Conservation (phyloP, 2,888 invertebrate species). For the Tridacna crocea region DNA sequence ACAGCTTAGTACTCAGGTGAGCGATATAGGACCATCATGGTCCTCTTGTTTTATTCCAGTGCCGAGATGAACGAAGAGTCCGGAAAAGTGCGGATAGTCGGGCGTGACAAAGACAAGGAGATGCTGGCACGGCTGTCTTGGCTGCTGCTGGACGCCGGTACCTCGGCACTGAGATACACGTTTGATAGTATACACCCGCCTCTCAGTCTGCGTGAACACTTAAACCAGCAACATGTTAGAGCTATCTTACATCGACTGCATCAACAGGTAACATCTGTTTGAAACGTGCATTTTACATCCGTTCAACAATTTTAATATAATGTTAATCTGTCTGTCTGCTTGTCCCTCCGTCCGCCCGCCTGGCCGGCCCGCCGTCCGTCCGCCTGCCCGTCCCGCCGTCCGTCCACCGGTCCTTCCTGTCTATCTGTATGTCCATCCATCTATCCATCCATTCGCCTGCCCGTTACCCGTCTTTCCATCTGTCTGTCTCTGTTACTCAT, state of each 20-base stretch:
- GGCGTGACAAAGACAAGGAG: conserved; percentile 69
- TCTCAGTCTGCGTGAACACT: conserved; percentile 70
- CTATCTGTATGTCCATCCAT: too few species aligned
- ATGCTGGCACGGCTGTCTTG: conserved; percentile 74
- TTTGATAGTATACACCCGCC: conserved; percentile 79
- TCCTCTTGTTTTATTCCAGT: conserved; percentile 44
- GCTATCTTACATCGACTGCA: conserved; percentile 65
- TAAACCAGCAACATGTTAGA: conserved; percentile 72
- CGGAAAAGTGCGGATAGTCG: conserved; percentile 58
- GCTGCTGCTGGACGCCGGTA: conserved; percentile 76
- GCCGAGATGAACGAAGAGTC: conserved; percentile 69
- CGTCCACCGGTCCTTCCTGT: too few species aligned
- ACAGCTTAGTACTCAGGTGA: too few species aligned
- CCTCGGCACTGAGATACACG: conserved; percentile 66
- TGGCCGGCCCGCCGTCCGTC: too few species aligned
- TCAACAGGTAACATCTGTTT: conserved; percentile 54
- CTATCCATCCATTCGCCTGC: too few species aligned
- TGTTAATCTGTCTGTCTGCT: too few species aligned
- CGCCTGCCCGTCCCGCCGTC: too few species aligned
- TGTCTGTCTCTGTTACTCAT: too few species aligned
- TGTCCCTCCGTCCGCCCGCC: too few species aligned
- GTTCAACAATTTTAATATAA: background rate
- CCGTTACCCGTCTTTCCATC: too few species aligned
- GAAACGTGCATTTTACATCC: background rate
- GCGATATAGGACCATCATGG: too few species aligned